Percentiles rank a stretch among this genome's conserved stretches.
phyloP scores from a whole-genome alignment of 2,113 vertebrate species.

The Heliornis fulica region DNA sequence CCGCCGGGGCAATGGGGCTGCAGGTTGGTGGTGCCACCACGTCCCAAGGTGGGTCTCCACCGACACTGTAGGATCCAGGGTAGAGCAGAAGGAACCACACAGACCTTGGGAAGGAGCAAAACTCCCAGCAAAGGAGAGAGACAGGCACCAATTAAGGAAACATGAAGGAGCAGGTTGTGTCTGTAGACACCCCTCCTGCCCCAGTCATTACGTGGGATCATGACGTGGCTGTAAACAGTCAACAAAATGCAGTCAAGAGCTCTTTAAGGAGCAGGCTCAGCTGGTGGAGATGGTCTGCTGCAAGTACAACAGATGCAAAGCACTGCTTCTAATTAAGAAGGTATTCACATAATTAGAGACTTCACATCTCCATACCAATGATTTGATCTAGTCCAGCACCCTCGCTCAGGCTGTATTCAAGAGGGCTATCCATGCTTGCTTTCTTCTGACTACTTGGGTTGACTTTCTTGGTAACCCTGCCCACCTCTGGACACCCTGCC shows the following conservation, averaged over 20 bases:
- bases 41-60: neutral
- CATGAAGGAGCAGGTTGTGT: conserved; percentile 53
- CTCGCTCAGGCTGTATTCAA: neutral
- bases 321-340: conserved; percentile 71
- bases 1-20: neutral
- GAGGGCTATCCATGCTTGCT: neutral
- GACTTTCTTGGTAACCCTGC: neutral
- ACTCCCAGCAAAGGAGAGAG: neutral
- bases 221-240: neutral
- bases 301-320: conserved; percentile 45
- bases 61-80: accelerated
- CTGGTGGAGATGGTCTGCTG: conserved; percentile 50
- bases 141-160: conserved; percentile 35
- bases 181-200: conserved; percentile 29
- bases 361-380: conserved; percentile 6
- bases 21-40: neutral
- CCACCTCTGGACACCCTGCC: neutral
- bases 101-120: neutral
- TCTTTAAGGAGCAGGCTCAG: conserved; percentile 38
- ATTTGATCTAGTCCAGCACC: conserved; percentile 17
- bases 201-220: conserved; percentile 28
- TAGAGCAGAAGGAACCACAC: neutral
- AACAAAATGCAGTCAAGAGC: neutral
- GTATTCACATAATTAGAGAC: conserved; percentile 67
- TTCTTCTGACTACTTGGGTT: neutral